Conservation (phyloP, 2,113 vertebrate species). For the Rhinolophus sinicus region DNA sequence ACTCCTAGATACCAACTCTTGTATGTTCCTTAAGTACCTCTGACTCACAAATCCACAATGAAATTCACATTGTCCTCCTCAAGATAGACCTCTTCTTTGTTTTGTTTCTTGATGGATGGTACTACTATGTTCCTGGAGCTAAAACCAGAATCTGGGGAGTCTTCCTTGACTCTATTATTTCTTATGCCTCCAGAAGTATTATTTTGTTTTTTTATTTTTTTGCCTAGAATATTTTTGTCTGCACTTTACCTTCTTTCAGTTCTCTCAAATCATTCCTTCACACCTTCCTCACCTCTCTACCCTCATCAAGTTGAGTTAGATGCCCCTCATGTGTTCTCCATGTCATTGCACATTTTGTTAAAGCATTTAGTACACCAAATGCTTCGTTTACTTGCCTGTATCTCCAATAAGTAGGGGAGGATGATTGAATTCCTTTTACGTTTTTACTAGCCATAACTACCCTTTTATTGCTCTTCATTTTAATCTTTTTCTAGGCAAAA, state of each 20-base stretch:
- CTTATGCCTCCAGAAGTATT: neutral
- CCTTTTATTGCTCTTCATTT: neutral
- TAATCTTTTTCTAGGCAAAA: constrained; percentile 19
- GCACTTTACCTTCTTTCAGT: neutral
- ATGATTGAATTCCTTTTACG: neutral
- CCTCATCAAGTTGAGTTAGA: neutral
- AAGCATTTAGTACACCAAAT: neutral
- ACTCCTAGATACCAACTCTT: neutral
- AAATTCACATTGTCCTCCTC: neutral
- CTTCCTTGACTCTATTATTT: constrained; percentile 37
- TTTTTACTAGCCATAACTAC: neutral
- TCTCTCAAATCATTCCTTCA: neutral
- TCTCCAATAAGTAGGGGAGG: neutral
- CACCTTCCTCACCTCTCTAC: neutral
- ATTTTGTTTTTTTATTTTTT: neutral
- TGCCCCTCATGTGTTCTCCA: neutral
- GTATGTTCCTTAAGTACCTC: neutral
- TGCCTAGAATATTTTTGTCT: neutral
- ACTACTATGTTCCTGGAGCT: neutral
- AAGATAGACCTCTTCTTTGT: neutral
- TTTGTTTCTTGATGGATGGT: neutral
- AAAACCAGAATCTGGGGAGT: neutral
- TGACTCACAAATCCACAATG: neutral
- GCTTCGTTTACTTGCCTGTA: neutral
- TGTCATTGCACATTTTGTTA: neutral